phyloP scores from a whole-genome alignment of 1,140 invertebrate species.

The Diabrotica undecimpunctata region DNA sequence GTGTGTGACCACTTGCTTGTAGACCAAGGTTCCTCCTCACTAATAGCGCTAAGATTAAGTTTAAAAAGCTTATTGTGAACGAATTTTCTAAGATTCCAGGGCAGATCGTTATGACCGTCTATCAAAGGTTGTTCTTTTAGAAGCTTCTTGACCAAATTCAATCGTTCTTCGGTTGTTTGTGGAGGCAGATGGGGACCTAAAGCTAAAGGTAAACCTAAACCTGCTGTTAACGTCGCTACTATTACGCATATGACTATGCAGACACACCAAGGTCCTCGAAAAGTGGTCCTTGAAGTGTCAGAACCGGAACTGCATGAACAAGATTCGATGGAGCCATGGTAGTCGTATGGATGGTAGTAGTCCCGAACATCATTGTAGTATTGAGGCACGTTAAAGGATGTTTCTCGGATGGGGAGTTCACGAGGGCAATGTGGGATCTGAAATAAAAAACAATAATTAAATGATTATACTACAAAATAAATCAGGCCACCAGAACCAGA shows the following conservation, averaged over 20 bases:
- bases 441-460: slow-evolving; percentile 19
- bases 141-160: slow-evolving; percentile 46
- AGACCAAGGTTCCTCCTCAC: slow-evolving; percentile 73
- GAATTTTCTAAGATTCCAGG: slow-evolving; percentile 79
- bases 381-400: slow-evolving; percentile 39
- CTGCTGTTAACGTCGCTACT: slow-evolving; percentile 39
- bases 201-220: slow-evolving; percentile 41
- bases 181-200: slow-evolving; percentile 30
- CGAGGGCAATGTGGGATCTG: slow-evolving; percentile 37
- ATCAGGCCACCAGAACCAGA: too few relatives aligned
- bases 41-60: slow-evolving; percentile 73
- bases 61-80: slow-evolving; percentile 76
- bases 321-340: slow-evolving; percentile 35
- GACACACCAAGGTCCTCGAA: slow-evolving; percentile 42
- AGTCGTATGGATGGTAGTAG: slow-evolving; percentile 34
- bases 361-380: slow-evolving; percentile 33
- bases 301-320: slow-evolving; percentile 40
- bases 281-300: slow-evolving; percentile 28
- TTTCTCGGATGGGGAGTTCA: slow-evolving; percentile 31
- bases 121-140: slow-evolving; percentile 59
- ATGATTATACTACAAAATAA: background rate
- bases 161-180: slow-evolving; percentile 35
- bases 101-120: slow-evolving; percentile 83
- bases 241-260: slow-evolving; percentile 44
- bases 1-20: slow-evolving; percentile 81